Base-by-base conservation (phyloP, 2,113 vertebrate genomes). In the Fulmarus glacialis region DNA sequence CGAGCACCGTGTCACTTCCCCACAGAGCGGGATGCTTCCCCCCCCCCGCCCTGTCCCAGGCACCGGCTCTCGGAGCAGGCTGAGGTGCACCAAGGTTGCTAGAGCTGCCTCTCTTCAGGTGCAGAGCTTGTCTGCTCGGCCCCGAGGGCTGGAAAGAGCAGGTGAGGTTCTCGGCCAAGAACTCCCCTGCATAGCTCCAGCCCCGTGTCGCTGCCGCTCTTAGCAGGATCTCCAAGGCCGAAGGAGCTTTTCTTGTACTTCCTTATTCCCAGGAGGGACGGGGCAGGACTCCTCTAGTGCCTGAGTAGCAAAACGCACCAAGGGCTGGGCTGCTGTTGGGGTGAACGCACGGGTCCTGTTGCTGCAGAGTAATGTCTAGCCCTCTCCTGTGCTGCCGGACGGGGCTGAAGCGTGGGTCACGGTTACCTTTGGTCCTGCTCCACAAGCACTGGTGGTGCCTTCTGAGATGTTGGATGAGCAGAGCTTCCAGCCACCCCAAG, bases 321-420 rank as follows among this genome's bases (percentile, higher is more conserved):
- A 40, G 27, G 45, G 59, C 36, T 20, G 36, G n/a, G 2, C 36
- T 21, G 59, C 12, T 2, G 9, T 24, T 11, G 4, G 22, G 29
- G 22, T 5, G 59, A 10, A 7, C 11, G 1, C n/a, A 4, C 3
- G 3, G 47, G 12, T 42, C 56, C n/a, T 12, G 8, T 17, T 19
- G 3, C 74, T 2, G 3, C 43, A 12, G 43, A 2, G n/a, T 8
- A 9, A 32, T 13, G 60, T 22, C 58, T 12, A 45, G 70, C n/a
- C 10, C 40, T 16, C 34, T 10, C 16, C n/a, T 24, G n/a, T 3
- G 8, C n/a, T 67, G 40, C n/a, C 26, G 3, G 30, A 6, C n/a
- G 8, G 58, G 30, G 26, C 30, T 73, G 59, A 15, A 42, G n/a
- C 14, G 0, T 19, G 52, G 38, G 15, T 47, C 29, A 11, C 6